phyloP scores from a whole-genome alignment of 2,797 vertebrate genomes.

The Macroramphosus scolopax region DNA sequence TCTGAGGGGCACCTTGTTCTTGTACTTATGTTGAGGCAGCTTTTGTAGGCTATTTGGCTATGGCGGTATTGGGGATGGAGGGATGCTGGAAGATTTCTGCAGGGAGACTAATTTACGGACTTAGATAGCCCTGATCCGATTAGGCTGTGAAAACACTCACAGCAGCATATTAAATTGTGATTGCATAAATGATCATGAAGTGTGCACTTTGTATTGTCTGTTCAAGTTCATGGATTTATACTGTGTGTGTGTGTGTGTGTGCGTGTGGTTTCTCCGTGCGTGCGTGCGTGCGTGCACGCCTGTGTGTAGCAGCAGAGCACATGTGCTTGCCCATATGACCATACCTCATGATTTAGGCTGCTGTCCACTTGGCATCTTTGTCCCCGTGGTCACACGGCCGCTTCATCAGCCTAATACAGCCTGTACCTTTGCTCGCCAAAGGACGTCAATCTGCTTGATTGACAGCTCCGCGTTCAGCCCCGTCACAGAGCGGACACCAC shows the following conservation, averaged over 20 bases:
- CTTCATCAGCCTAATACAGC: conserved; percentile 47
- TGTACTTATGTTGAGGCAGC: too few relatives aligned
- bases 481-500: conserved; percentile 22
- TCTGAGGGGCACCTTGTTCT: too few relatives aligned
- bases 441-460: conserved; percentile 49
- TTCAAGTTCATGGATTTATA: background rate
- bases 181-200: conserved; percentile 23
- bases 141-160: conserved; percentile 48
- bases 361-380: conserved; percentile 20
- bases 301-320: background rate
- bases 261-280: too few relatives aligned
- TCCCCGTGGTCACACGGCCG: conserved; percentile 17
- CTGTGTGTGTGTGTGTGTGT: too few relatives aligned
- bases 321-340: conserved; percentile 7
- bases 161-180: conserved; percentile 26
- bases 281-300: too few relatives aligned
- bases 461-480: conserved; percentile 40
- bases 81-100: conserved; percentile 35
- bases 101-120: conserved; percentile 56
- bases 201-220: conserved; percentile 9
- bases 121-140: conserved; percentile 58
- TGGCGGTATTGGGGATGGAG: too few relatives aligned
- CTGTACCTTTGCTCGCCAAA: conserved; percentile 24
- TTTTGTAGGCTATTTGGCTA: too few relatives aligned
- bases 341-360: conserved; percentile 18